A percentile compares a stretch with the other conserved stretches of the same genome.
These are phyloP conservation scores for Dynastes hyllus DNA, from an alignment of 2,888 invertebrate genomes.

Conservation along the genomic window DNA sequence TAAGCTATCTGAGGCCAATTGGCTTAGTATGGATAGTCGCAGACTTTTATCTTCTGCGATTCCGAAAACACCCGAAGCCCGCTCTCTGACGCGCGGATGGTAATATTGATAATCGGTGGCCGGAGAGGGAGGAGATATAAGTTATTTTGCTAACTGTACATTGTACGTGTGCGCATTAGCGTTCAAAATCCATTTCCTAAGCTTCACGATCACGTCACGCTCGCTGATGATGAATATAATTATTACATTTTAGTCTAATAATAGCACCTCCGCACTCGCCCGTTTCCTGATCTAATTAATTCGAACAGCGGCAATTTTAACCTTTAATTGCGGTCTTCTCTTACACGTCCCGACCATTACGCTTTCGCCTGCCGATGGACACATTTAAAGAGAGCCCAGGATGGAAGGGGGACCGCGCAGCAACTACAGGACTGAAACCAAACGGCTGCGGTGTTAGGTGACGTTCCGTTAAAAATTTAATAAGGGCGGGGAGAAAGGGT, in stretches of 20 bases:
- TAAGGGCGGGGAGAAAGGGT: background rate
- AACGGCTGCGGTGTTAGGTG: slow-evolving; percentile 17
- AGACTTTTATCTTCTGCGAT: too few species aligned
- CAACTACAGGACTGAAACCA: background rate
- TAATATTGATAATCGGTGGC: too few species aligned
- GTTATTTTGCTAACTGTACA: too few species aligned
- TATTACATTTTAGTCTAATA: slow-evolving; percentile 43
- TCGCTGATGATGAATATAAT: slow-evolving; percentile 42
- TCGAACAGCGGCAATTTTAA: slow-evolving; percentile 46
- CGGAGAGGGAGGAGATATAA: too few species aligned
- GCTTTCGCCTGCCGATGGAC: background rate
- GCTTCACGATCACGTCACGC: background rate
- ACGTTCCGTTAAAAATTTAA: background rate
- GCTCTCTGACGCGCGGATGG: too few species aligned
- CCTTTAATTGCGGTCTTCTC: slow-evolving; percentile 36
- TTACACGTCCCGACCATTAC: slow-evolving; percentile 21
- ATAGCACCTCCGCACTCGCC: background rate
- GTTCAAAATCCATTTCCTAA: slow-evolving; percentile 3
- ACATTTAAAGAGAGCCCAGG: background rate
- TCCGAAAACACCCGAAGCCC: too few species aligned
- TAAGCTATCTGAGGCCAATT: too few species aligned
- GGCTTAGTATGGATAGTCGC: too few species aligned
- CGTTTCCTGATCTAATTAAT: slow-evolving; percentile 41
- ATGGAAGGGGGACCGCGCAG: background rate
- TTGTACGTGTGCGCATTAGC: background rate